Base-by-base conservation (phyloP, 1,140 invertebrate species). In the Plutomurus gul region DNA sequence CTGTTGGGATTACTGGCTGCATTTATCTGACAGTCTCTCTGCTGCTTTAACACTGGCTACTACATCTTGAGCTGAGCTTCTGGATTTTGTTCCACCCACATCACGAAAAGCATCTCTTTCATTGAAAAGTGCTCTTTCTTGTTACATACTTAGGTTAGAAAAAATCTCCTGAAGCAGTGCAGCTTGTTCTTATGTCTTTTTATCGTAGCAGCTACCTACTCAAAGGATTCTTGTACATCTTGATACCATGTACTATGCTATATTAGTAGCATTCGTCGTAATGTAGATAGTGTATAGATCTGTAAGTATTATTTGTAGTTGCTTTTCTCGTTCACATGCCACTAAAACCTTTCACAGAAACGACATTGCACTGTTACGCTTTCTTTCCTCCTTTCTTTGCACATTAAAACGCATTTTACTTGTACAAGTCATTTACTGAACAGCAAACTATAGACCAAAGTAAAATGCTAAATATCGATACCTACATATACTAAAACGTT, bases 31-130 rank as follows among this genome's bases (percentile, higher is more conserved):
- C 30, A 65, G 25, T 65, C 36, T 30, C 56, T 33, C 1, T 8
- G 30, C 18, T 36, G 10, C 11, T 33, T 27, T 30, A n/a, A 65
- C 27, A 60, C 56, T 51, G 47, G 25, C 47, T 51, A 22, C 56
- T 65, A n/a, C 22, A 16, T 30, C 36, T 33, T 65, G 56, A 65
- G 27, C 36, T 65, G 1, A 65, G 56, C 56, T 65, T 65, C 56
- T 65, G 56, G 25, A 65, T 65, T 65, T 65, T n/a, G 56, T 65
- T 65, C 56, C 56, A 65, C 56, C 56, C 56, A 65, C 56, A 65
- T 36, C 56, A 65, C 10, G 16, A 65, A 30, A 65, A 65, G 16
- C 56, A 11, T 65, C 56, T 65, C 56, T 43, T n/a, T 43, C 11
- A 43, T 43, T n/a, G n/a, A 10, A 43, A n/a, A 43, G n/a, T 43